These are phyloP conservation scores for Oxystoma pomonae DNA, from an alignment of 2,888 invertebrate species.

Conservation along the genomic window DNA sequence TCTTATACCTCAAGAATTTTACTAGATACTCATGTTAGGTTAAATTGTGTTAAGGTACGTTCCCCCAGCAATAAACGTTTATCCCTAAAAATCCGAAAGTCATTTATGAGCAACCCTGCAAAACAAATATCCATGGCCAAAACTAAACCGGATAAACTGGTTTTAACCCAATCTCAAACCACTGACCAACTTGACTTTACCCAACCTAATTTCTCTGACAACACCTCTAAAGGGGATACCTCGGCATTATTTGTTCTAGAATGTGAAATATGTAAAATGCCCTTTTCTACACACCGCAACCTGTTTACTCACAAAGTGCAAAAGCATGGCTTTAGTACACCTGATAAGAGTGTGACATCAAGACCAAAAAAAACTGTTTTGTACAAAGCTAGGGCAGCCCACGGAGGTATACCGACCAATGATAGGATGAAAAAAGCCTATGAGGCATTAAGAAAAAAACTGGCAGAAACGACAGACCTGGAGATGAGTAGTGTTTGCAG, in stretches of 20 bases:
- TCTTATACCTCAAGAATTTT: conserved; percentile 39
- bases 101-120: conserved; percentile 25
- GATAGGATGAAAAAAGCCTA: conserved; percentile 31
- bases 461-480: conserved; percentile 15
- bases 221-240: too few relatives aligned
- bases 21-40: conserved; percentile 39
- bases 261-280: conserved; percentile 37
- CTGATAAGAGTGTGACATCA: conserved; percentile 34
- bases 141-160: neutral
- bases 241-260: conserved; percentile 17
- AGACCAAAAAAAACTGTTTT: conserved; percentile 24
- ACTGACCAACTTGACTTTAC: too few relatives aligned
- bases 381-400: conserved; percentile 27
- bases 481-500: neutral
- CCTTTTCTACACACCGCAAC: conserved; percentile 34
- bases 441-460: conserved; percentile 25
- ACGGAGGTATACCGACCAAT: conserved; percentile 36
- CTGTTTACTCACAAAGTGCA: conserved; percentile 30
- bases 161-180: neutral
- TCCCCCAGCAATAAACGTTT: conserved; percentile 24
- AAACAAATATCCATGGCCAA: conserved; percentile 11
- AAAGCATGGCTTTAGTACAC: conserved; percentile 37
- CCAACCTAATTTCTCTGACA: too few relatives aligned
- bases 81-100: conserved; percentile 29
- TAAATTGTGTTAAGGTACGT: conserved; percentile 38